Conservation (phyloP, 2,888 invertebrate genomes). For the Julus scandinavius region DNA sequence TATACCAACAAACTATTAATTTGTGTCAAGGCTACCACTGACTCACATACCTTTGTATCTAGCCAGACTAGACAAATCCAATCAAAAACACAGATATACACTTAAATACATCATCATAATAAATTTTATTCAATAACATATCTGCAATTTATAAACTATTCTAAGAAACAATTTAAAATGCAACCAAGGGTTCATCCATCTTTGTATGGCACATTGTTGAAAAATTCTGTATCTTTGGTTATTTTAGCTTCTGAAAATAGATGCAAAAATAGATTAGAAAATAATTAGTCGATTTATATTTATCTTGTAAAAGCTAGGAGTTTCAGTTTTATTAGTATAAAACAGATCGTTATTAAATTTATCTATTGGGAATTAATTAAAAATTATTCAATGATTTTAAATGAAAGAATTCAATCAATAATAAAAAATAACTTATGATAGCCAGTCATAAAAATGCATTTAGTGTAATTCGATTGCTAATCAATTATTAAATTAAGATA, state of each 20-base stretch:
- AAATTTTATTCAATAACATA: not conserved
- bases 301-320: not conserved
- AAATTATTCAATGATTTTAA: no score
- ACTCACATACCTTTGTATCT: no score
- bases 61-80: not conserved
- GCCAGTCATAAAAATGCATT: no score
- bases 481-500: not conserved
- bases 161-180: not conserved
- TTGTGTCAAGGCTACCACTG: not conserved
- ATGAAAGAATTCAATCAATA: no score
- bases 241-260: conserved; percentile 50
- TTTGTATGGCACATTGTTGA: conserved; percentile 42
- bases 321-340: no score
- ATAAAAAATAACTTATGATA: no score
- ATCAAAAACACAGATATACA: not conserved
- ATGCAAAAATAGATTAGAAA: not conserved
- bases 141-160: not conserved
- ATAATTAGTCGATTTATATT: not conserved
- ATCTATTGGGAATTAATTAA: no score
- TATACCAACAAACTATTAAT: not conserved
- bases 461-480: no score
- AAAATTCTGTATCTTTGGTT: conserved; percentile 33
- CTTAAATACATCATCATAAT: not conserved
- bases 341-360: no score
- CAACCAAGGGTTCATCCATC: not conserved